Evolutionary conservation across 2,888 invertebrate genomes (phyloP).

Genomic region (Meandrusa payeni): DNA sequence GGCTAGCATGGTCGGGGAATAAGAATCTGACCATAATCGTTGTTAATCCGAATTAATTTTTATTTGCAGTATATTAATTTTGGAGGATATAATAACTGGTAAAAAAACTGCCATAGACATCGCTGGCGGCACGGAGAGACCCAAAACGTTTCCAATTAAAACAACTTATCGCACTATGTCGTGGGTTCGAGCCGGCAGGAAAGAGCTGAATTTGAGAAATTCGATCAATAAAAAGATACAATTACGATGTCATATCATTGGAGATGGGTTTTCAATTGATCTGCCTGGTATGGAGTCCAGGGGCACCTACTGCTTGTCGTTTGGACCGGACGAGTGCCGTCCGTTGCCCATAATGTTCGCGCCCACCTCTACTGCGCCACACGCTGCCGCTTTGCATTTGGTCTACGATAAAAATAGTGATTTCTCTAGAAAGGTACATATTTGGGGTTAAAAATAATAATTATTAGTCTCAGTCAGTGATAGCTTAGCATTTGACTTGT

Average conservation of each 20-base stretch:
- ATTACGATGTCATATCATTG: slow-evolving; percentile 56
- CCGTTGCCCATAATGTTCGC: slow-evolving; percentile 53
- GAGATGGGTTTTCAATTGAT: slow-evolving; percentile 66
- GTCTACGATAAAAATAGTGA: slow-evolving; percentile 58
- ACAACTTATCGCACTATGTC: slow-evolving; percentile 56
- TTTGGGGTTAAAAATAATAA: too few species aligned
- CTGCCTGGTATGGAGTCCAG: slow-evolving; percentile 52
- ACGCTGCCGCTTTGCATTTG: slow-evolving; percentile 51
- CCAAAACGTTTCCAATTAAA: slow-evolving; percentile 60
- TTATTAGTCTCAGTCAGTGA: too few species aligned
- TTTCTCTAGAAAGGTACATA: slow-evolving; percentile 55
- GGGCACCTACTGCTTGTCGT: slow-evolving; percentile 52
- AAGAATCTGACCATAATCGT: too few species aligned
- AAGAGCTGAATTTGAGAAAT: slow-evolving; percentile 66
- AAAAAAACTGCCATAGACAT: slow-evolving; percentile 48
- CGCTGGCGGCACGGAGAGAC: slow-evolving; percentile 48
- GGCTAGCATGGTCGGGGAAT: too few species aligned
- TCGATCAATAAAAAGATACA: slow-evolving; percentile 53
- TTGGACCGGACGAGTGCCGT: slow-evolving; percentile 57
- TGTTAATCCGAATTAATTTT: too few species aligned
- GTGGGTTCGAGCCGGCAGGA: slow-evolving; percentile 60
- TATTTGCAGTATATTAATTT: slow-evolving; percentile 49
- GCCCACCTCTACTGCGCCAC: slow-evolving; percentile 47
- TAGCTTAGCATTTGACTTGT: too few species aligned
- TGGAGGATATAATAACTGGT: slow-evolving; percentile 55